Base-by-base conservation (phyloP, 2,888 invertebrate genomes). In the Cistogaster globosa region DNA sequence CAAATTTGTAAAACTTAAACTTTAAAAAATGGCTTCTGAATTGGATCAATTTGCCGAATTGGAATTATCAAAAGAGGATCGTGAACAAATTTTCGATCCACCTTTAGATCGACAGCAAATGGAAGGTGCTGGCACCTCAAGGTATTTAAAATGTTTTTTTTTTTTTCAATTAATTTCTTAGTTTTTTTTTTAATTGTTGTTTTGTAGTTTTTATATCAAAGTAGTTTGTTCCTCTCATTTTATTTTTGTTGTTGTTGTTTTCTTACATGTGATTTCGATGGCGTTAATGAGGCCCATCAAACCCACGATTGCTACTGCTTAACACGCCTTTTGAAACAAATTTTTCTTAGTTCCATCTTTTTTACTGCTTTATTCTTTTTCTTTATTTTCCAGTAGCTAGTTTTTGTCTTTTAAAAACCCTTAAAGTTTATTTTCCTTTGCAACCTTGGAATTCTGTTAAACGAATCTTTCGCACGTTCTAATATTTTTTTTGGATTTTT, bases 11-110 rank as follows among this genome's bases (percentile, higher is more conserved):
- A 63, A 83, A 26, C 58, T 75, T 72, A 74, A 84, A 86, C 69
- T 86, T 32, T 32, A 71, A 48, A 89, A 90, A 89, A 92, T 92
- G 92, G 89, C 92, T 88, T 92, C 93, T 88, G 92, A 92, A 90
- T 89, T 93, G 90, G 93, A 94, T 92, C 95, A 95, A 91, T 96
- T 95, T 93, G 94, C 95, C 92, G 95, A 95, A 90, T 93, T 95
- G 90, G 95, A 94, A 91, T 93, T 95, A 87, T 94, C 95, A 86
- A 95, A 95, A 91, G 96, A 96, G 91, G 95, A 95, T 92, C 95
- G 95, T 89, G 95, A 96, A 93, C 95, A 96, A 93, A 95, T 95
- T 90, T 96, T 95, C 92, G 96, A 95, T 92, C 95, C 94, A 89
- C 92, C 92, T 85, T 89, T 91, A 89, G 92, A 92, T 90, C 91